Conservation (phyloP, 2,113 vertebrate species). For the Dasypus novemcinctus region DNA sequence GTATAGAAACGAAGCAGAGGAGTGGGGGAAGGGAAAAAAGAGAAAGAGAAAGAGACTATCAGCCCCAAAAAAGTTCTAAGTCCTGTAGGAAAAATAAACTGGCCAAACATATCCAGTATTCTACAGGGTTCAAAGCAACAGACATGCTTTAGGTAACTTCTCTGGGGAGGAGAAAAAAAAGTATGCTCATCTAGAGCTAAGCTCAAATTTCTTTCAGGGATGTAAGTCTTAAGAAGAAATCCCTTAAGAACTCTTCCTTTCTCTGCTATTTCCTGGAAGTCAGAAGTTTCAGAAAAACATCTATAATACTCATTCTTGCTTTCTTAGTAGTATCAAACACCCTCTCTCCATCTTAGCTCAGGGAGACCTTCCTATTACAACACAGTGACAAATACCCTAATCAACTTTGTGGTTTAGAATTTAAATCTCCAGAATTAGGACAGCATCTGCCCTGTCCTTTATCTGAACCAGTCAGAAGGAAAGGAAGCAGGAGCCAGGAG, state of each 20-base stretch:
- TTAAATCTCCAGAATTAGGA: conserved; percentile 85
- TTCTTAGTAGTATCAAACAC: not conserved
- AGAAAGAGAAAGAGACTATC: not conserved
- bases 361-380: conserved; percentile 70
- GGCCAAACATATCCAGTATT: not conserved
- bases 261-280: not conserved
- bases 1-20: not conserved
- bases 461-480: conserved; percentile 41
- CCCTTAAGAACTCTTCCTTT: not conserved
- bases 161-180: not conserved
- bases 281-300: not conserved
- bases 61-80: not conserved
- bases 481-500: conserved; percentile 12
- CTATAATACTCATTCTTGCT: not conserved
- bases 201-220: not conserved
- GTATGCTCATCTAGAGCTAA: not conserved
- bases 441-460: conserved; percentile 82
- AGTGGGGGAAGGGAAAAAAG: not conserved
- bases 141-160: not conserved
- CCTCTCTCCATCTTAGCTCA: not conserved
- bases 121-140: not conserved
- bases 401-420: conserved; percentile 82
- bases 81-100: not conserved
- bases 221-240: not conserved
- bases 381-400: conserved; percentile 79